Evolutionary conservation across 2,888 invertebrate species (phyloP).

Genomic region (Pterostichus niger): DNA sequence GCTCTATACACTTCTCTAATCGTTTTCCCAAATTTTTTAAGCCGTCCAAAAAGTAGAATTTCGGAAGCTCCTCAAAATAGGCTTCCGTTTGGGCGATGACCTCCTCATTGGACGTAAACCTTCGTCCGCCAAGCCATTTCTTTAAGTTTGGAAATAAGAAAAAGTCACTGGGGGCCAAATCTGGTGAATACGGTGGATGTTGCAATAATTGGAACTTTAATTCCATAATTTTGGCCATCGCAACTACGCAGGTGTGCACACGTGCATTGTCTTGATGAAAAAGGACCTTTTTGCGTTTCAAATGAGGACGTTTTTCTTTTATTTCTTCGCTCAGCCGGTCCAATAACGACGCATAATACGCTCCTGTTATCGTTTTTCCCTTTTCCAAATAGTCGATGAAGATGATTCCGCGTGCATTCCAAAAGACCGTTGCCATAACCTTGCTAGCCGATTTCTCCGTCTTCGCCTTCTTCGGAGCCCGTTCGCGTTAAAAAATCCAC

Average conservation of each 20-base stretch:
- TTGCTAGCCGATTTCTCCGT: not conserved
- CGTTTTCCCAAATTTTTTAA: not conserved
- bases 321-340: not conserved
- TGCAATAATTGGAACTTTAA: conserved; percentile 53
- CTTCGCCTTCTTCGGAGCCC: conserved; percentile 1
- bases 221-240: conserved; percentile 61
- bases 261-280: conserved; percentile 61
- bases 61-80: not conserved
- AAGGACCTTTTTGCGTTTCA: too few species aligned
- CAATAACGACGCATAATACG: not conserved
- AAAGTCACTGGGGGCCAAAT: conserved; percentile 55
- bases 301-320: conserved; percentile 7
- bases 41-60: too few species aligned
- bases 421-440: not conserved
- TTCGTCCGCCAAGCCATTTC: too few species aligned
- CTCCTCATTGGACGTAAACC: not conserved
- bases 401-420: not conserved
- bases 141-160: not conserved
- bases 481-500: not conserved
- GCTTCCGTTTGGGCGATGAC: not conserved
- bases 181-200: conserved; percentile 69
- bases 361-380: not conserved
- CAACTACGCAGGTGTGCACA: conserved; percentile 50
- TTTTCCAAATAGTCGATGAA: not conserved
- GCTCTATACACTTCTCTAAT: conserved; percentile 1